A percentile compares a stretch with the other conserved stretches of the same genome.
phyloP scores from a whole-genome alignment of 2,888 invertebrate genomes.

The Lasioglossum lativentre region DNA sequence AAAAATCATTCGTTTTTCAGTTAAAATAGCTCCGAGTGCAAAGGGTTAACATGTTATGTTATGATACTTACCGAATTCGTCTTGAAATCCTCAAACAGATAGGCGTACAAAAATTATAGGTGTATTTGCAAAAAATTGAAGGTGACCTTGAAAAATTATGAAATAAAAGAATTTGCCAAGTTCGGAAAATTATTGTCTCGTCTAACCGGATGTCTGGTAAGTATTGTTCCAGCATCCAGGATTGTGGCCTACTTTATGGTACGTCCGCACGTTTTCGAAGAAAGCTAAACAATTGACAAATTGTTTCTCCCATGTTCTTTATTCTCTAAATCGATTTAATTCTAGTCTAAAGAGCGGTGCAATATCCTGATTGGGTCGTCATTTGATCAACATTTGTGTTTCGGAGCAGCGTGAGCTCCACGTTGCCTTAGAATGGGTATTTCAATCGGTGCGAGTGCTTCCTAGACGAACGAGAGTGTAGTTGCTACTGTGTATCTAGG shows the following conservation, averaged over 20 bases:
- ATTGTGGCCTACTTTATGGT: neutral
- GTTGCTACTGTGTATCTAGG: neutral
- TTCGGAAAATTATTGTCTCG: no score
- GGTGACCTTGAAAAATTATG: no score
- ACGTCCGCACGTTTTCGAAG: neutral
- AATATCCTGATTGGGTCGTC: constrained; percentile 6
- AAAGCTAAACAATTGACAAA: neutral
- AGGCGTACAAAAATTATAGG: no score
- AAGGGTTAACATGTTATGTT: no score
- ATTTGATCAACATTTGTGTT: constrained; percentile 10
- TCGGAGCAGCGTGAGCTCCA: neutral
- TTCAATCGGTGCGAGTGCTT: neutral
- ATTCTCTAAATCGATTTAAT: neutral
- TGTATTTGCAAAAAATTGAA: no score
- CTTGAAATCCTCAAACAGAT: no score
- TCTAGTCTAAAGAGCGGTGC: neutral
- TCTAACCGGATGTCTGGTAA: neutral
- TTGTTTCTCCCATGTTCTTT: neutral
- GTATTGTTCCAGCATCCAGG: neutral
- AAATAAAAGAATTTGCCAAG: no score
- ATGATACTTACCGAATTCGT: no score
- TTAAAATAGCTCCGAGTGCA: no score
- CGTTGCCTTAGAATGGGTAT: neutral
- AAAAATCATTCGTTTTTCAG: no score
- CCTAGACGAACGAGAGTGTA: neutral